phyloP scores from a whole-genome alignment of 2,113 vertebrate species.

The Corythornis vintsioides region DNA sequence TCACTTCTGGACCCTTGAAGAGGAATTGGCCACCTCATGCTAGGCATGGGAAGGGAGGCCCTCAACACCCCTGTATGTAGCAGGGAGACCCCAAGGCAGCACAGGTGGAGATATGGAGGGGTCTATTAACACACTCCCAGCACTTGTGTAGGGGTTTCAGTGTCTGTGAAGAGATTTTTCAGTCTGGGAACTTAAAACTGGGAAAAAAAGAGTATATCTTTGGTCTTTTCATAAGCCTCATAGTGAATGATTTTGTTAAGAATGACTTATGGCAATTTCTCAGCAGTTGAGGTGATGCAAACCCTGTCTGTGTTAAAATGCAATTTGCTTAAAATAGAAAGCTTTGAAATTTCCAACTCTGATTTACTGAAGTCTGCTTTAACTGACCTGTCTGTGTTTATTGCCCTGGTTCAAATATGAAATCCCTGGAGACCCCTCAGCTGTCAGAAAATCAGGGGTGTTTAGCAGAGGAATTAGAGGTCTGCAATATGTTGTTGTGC shows the following conservation, averaged over 20 bases:
- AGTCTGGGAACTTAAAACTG: background rate
- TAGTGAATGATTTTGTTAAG: background rate
- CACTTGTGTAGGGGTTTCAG: accelerated
- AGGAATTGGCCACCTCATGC: background rate
- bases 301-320: background rate
- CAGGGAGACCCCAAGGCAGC: background rate
- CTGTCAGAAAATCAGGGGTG: background rate
- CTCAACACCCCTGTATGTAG: background rate
- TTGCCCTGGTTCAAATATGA: background rate
- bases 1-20: background rate
- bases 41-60: background rate
- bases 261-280: background rate
- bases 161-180: background rate
- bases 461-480: background rate
- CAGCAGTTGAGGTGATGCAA: background rate
- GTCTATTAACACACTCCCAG: background rate
- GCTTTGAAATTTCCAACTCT: background rate
- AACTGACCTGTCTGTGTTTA: background rate
- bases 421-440: background rate
- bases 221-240: background rate
- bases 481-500: background rate
- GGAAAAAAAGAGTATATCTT: background rate
- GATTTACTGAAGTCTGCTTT: background rate
- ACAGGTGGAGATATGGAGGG: background rate
- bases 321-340: background rate